phyloP scores from a whole-genome alignment of 2,888 invertebrate genomes.

The Clepsis dumicolana region DNA sequence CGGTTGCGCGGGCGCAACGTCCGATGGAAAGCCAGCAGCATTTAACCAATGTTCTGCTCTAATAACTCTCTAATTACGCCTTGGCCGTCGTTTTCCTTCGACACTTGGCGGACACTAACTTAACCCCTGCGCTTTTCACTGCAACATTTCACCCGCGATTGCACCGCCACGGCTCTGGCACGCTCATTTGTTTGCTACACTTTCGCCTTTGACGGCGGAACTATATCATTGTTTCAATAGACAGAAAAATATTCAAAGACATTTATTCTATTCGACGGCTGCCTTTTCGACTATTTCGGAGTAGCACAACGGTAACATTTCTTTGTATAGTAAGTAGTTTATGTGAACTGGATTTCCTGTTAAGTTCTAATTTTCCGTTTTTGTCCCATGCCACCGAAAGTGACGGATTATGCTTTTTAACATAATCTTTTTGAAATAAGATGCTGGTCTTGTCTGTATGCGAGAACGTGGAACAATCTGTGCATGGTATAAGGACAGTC shows the following conservation, averaged over 20 bases:
- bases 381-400: background rate
- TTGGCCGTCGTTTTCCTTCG: slow-evolving; percentile 79
- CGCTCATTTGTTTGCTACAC: slow-evolving; percentile 75
- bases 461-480: slow-evolving; percentile 53
- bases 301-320: slow-evolving; percentile 52
- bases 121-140: slow-evolving; percentile 81
- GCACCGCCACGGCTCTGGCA: slow-evolving; percentile 53
- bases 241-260: slow-evolving; percentile 56
- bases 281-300: slow-evolving; percentile 53
- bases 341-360: slow-evolving; percentile 42
- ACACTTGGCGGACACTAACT: slow-evolving; percentile 73
- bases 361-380: slow-evolving; percentile 11
- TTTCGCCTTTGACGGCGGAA: slow-evolving; percentile 71
- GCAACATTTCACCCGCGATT: slow-evolving; percentile 74
- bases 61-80: slow-evolving; percentile 84
- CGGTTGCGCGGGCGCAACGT: slow-evolving; percentile 82
- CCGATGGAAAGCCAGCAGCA: slow-evolving; percentile 86
- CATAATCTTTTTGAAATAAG: background rate
- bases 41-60: slow-evolving; percentile 86
- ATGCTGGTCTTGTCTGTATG: background rate
- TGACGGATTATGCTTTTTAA: background rate
- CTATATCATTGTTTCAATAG: slow-evolving; percentile 56
- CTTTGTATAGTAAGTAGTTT: slow-evolving; percentile 49
- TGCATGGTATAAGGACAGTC: slow-evolving; percentile 52
- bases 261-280: slow-evolving; percentile 51